These are phyloP conservation scores for Anorthoa munda DNA, from an alignment of 2,888 invertebrate genomes.

Conservation along the genomic window DNA sequence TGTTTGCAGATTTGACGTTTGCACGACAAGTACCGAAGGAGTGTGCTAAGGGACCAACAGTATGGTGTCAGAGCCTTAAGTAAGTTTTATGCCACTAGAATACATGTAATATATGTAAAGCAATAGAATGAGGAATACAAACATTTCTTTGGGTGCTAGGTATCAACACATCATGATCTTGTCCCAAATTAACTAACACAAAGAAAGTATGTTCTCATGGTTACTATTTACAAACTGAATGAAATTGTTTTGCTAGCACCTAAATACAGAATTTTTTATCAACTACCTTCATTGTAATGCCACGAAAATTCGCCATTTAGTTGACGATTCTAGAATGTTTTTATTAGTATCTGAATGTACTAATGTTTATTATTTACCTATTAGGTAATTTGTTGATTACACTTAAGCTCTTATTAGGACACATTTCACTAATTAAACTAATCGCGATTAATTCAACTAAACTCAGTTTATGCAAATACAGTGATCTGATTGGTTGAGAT, in stretches of 20 bases:
- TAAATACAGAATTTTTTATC: not conserved
- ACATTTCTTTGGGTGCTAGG: too few relatives aligned
- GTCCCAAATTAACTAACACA: constrained; percentile 3
- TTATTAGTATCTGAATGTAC: not conserved
- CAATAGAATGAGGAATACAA: not conserved
- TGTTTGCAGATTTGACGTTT: constrained; percentile 81
- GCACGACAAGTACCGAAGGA: constrained; percentile 86
- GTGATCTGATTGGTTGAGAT: too few relatives aligned
- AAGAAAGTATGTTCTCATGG: not conserved
- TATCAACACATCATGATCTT: too few relatives aligned
- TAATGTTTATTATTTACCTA: not conserved
- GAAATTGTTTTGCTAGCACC: not conserved
- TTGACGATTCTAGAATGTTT: not conserved
- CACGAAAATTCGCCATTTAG: not conserved
- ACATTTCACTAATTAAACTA: too few relatives aligned
- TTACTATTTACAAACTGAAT: not conserved
- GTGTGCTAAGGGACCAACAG: constrained; percentile 84
- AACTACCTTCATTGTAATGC: not conserved
- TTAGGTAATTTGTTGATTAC: not conserved
- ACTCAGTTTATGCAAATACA: too few relatives aligned
- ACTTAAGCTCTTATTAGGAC: not conserved
- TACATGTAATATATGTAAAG: not conserved
- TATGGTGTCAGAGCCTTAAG: constrained; percentile 86
- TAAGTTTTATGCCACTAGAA: constrained; percentile 68
- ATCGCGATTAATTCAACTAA: too few relatives aligned